A percentile compares a stretch with the other conserved stretches of the same genome.
These are phyloP conservation scores for Melanocharis versteri DNA, from an alignment of 2,113 vertebrate species.

Conservation along the genomic window DNA sequence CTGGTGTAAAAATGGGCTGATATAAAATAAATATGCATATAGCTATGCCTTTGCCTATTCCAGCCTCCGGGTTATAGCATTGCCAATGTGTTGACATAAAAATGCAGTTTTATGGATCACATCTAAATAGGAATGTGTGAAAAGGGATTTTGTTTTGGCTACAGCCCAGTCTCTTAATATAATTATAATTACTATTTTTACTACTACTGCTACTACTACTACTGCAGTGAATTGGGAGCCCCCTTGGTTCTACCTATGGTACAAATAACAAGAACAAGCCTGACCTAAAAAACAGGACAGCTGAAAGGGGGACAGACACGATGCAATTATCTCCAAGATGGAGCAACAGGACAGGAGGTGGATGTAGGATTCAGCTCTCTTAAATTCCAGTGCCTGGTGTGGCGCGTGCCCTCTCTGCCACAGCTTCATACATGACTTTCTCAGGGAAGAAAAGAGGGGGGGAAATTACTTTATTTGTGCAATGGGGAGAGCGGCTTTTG, in stretches of 20 bases:
- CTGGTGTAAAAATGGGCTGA: not conserved
- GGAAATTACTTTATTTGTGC: not conserved
- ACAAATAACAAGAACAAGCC: not conserved
- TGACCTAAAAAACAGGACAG: not conserved
- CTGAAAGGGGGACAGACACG: not conserved
- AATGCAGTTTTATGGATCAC: constrained; percentile 39
- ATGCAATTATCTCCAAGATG: not conserved
- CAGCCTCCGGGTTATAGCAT: not conserved
- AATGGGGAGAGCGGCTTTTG: not conserved
- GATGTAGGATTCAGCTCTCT: not conserved
- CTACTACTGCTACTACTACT: not conserved
- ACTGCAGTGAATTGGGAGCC: not conserved
- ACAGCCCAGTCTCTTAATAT: constrained; percentile 18
- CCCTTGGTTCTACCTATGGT: not conserved
- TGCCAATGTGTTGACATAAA: constrained; percentile 46
- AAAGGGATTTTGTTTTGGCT: constrained; percentile 51
- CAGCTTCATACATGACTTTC: not conserved
- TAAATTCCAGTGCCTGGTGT: not conserved
- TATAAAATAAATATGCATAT: constrained; percentile 4
- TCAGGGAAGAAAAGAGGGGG: not conserved
- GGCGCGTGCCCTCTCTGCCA: not conserved
- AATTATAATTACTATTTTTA: constrained; percentile 58
- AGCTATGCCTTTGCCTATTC: not conserved
- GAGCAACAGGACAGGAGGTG: not conserved
- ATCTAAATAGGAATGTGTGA: constrained; percentile 35